Percentiles rank a stretch among this genome's conserved stretches.
phyloP scores from a whole-genome alignment of 2,113 vertebrate genomes.

The Peromyscus maniculatus region DNA sequence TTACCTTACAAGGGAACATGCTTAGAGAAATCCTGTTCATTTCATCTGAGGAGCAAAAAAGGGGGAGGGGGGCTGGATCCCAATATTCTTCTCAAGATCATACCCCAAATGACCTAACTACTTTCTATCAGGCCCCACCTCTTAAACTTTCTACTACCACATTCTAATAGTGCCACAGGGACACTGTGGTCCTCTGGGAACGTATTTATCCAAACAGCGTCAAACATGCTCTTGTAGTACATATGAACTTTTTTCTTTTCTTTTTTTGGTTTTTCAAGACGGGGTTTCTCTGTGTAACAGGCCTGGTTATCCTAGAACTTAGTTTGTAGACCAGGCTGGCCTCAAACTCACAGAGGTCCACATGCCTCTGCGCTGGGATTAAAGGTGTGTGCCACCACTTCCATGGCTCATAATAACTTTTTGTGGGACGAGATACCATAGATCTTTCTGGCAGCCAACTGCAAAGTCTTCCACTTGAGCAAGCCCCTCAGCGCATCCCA shows the following conservation, averaged over 20 bases:
- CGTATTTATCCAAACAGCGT: background rate
- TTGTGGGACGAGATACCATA: background rate
- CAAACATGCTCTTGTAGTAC: background rate
- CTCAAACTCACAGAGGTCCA: background rate
- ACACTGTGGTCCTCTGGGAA: background rate
- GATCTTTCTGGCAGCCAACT: background rate
- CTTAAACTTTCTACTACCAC: background rate
- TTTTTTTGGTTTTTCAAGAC: background rate
- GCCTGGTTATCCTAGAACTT: background rate
- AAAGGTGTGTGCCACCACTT: background rate
- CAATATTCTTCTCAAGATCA: background rate
- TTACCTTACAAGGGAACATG: background rate
- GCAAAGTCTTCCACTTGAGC: background rate
- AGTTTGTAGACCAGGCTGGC: background rate
- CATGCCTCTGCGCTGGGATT: background rate
- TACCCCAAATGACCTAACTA: background rate
- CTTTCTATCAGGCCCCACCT: too few relatives aligned
- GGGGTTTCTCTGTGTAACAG: background rate
- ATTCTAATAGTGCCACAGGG: background rate
- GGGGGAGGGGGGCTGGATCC: background rate
- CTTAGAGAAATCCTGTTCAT: background rate
- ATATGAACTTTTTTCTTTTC: background rate
- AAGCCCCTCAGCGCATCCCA: background rate
- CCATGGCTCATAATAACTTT: background rate
- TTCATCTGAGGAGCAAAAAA: background rate